phyloP scores from a whole-genome alignment of 2,888 invertebrate species.

The Melolontha melolontha region DNA sequence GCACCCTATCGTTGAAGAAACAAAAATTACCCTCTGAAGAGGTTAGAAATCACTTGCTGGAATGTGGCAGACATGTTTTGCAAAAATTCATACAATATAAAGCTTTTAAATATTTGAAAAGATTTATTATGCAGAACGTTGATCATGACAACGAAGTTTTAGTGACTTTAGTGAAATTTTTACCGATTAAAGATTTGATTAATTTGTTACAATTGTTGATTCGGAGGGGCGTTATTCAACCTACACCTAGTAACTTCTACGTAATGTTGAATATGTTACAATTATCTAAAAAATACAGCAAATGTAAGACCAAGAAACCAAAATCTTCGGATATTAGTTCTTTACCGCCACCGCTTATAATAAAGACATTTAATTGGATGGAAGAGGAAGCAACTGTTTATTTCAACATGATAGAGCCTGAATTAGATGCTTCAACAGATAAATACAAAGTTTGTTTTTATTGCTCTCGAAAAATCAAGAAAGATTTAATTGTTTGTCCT shows the following conservation, averaged over 20 bases:
- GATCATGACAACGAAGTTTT: conserved; percentile 50
- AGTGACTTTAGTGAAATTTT: conserved; percentile 53
- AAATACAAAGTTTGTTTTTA: conserved; percentile 60
- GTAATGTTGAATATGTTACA: conserved; percentile 19
- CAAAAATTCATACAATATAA: conserved; percentile 50
- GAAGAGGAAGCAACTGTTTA: conserved; percentile 4
- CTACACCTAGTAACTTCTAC: conserved; percentile 16
- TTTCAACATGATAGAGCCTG: conserved; percentile 44
- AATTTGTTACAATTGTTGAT: conserved; percentile 53
- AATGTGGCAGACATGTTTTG: conserved; percentile 50
- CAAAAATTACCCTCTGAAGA: conserved; percentile 3
- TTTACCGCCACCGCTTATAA: not conserved
- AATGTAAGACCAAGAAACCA: conserved; percentile 3
- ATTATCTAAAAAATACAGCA: conserved; percentile 17
- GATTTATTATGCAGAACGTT: conserved; percentile 48
- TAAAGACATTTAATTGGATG: conserved; percentile 47
- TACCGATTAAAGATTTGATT: conserved; percentile 48
- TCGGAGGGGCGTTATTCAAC: conserved; percentile 41
- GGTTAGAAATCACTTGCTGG: conserved; percentile 46
- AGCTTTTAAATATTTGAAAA: conserved; percentile 53
- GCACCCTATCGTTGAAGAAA: not conserved
- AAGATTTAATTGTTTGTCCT: conserved; percentile 56
- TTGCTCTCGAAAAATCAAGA: conserved; percentile 54
- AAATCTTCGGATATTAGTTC: conserved; percentile 21
- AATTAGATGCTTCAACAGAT: conserved; percentile 45